A percentile compares a stretch with the other conserved stretches of the same genome.
Conservation (phyloP, 2,113 vertebrate genomes). For the Chloebia gouldiae region DNA sequence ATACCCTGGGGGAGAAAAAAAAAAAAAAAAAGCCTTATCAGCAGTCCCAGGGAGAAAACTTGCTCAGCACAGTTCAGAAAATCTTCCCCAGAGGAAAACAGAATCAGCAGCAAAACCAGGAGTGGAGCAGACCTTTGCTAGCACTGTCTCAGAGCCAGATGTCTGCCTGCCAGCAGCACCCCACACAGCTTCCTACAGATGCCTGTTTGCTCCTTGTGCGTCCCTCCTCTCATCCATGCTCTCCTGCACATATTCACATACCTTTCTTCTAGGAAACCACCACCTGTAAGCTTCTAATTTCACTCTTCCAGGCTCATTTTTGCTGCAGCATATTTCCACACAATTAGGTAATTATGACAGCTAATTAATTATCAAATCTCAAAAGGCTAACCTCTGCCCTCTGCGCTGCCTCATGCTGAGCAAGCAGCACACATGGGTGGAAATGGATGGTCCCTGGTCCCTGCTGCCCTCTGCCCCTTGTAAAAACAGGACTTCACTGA, state of each 20-base stretch:
- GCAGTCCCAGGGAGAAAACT: neutral
- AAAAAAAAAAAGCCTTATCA: neutral
- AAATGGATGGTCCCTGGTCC: neutral
- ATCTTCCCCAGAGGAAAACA: neutral
- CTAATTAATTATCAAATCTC: slow-evolving; percentile 29
- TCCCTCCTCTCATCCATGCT: neutral
- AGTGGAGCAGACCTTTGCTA: neutral
- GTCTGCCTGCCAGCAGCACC: neutral
- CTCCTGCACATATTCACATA: neutral
- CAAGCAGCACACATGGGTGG: neutral
- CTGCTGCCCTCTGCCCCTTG: neutral
- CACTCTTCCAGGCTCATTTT: neutral
- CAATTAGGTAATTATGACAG: slow-evolving; percentile 35
- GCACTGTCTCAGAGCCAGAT: neutral
- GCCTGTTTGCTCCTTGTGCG: neutral
- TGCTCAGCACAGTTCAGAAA: neutral
- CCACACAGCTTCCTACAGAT: fast-evolving
- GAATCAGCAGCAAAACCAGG: neutral
- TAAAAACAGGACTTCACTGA: neutral
- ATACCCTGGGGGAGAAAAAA: neutral
- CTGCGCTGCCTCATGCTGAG: neutral
- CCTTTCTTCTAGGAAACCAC: neutral
- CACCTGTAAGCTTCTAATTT: neutral
- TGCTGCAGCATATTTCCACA: neutral
- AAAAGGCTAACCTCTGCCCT: neutral